phyloP scores from a whole-genome alignment of 2,888 invertebrate genomes.

The Scaptomyza reducta region DNA sequence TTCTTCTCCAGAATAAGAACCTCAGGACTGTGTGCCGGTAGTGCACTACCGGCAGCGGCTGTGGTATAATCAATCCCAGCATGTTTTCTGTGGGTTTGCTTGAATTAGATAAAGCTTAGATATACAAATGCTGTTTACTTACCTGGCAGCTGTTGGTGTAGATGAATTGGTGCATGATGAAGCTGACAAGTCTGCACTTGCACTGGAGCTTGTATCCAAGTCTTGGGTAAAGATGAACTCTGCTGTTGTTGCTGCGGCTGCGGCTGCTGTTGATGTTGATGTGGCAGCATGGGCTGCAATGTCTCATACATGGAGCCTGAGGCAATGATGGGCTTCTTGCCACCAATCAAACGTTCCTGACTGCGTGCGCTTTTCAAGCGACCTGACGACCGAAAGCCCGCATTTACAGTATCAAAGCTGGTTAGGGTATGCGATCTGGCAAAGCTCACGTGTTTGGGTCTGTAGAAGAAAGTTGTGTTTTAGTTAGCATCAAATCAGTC shows the following conservation, averaged over 20 bases:
- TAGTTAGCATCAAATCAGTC: background rate
- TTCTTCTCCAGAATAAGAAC: slow-evolving; percentile 88
- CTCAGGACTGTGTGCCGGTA: slow-evolving; percentile 80
- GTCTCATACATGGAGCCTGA: slow-evolving; percentile 79
- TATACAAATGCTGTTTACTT: background rate
- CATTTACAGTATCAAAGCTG: slow-evolving; percentile 90
- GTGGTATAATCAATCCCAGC: slow-evolving; percentile 68
- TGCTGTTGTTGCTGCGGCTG: slow-evolving; percentile 46
- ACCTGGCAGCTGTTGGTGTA: slow-evolving; percentile 74
- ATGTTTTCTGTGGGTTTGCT: slow-evolving; percentile 50
- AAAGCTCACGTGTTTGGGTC: slow-evolving; percentile 95
- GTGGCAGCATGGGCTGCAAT: slow-evolving; percentile 62
- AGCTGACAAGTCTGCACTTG: slow-evolving; percentile 76
- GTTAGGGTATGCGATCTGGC: slow-evolving; percentile 94
- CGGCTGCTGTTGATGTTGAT: slow-evolving; percentile 42
- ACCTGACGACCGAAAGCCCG: slow-evolving; percentile 84
- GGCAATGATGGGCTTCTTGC: slow-evolving; percentile 86
- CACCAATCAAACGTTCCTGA: slow-evolving; percentile 90
- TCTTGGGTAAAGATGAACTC: slow-evolving; percentile 62
- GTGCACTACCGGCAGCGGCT: slow-evolving; percentile 60
- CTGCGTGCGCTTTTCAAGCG: slow-evolving; percentile 85
- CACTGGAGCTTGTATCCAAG: slow-evolving; percentile 65
- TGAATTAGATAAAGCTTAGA: background rate
- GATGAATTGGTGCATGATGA: slow-evolving; percentile 79
- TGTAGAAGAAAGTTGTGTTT: slow-evolving; percentile 74